Base-by-base conservation (phyloP, 1,140 invertebrate species). In the Coenobita brevimanus region DNA sequence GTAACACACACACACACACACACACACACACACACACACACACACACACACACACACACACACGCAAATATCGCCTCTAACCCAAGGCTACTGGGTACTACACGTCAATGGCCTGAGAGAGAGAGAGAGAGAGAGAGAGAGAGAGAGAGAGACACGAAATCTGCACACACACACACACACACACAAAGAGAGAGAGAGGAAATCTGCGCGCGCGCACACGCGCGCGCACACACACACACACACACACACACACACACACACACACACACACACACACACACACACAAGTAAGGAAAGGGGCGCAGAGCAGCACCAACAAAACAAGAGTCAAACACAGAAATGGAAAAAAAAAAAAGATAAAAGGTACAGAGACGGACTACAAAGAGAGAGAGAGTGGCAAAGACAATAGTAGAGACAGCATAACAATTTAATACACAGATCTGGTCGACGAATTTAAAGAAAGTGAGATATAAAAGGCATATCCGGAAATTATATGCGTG, bases 241-340 rank as follows among this genome's bases (percentile, higher is more conserved):
- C 38, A 81, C 21, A 67, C 30, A 64, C 60, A 82, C 30, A 67
- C 33, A 67, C 6, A 67, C n/a, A 82, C n/a, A 41, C 21, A n/a
- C n/a, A 64, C 33, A 64, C 33, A 64, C 1, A 64, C n/a, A 82
- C 2, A 38, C n/a, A n/a, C n/a, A n/a, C n/a, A n/a, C n/a, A n/a
- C n/a, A n/a, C n/a, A n/a, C n/a, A n/a, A n/a, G n/a, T n/a, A n/a
- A n/a, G n/a, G n/a, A n/a, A n/a, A n/a, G n/a, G n/a, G n/a, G n/a
- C n/a, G n/a, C n/a, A n/a, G n/a, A n/a, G n/a, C n/a, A n/a, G n/a
- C n/a, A n/a, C n/a, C n/a, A n/a, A n/a, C n/a, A n/a, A n/a, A n/a
- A n/a, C n/a, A n/a, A n/a, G n/a, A n/a, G n/a, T n/a, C n/a, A n/a
- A n/a, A n/a, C n/a, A n/a, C n/a, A n/a, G n/a, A n/a, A n/a, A n/a